Base-by-base conservation (phyloP, 2,888 invertebrate genomes). In the Zelleria hepariella region DNA sequence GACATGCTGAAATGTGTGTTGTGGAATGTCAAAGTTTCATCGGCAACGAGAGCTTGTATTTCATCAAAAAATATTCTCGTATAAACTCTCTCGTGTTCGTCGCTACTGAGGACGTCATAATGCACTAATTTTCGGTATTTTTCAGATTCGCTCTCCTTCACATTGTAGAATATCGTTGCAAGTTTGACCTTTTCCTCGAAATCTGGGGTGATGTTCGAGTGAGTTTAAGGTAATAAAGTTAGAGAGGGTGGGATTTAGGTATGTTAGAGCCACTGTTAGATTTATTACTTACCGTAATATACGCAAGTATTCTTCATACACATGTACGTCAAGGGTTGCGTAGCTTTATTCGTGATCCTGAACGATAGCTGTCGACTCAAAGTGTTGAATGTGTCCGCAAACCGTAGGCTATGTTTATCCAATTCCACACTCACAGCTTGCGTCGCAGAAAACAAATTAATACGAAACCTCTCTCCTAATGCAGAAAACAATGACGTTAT, bases 351-450 rank as follows among this genome's bases (percentile, higher is more conserved):
- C 18, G 72, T 72, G 55, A 93, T 80, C 63, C 86, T 87, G 23
- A 92, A 72, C 0, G 74, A 77, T 63, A 84, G 81, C 59, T 90
- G 86, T 15, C 88, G 84, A 56, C 87, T 84, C 75, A 93, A 79
- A 4, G 90, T 91, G 59, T 92, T 86, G 66, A 84, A 93, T 0
- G 92, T 92, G 54, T 91, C 90, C 3, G 84, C 77, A 66, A 93
- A 91, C 62, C 83, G 68, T 1, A 92, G 72, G 0, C 78, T 76
- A 49, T 83, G 72, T 60, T 86, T 87, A 59, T 91, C 90, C 15
- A 93, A 67, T 59, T 79, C 74, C 55, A 93, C 74, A 26, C 75
- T 79, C 2, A 89, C 90, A 53, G 82, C 80, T 42, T 86, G 74
- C 0, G 91, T 86, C 4, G 78, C 73, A 15, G 90, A 90, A 52